Percentiles rank a stretch among this genome's conserved stretches.
Conservation (phyloP, 1,140 invertebrate species). For the Drosophila pachea region DNA sequence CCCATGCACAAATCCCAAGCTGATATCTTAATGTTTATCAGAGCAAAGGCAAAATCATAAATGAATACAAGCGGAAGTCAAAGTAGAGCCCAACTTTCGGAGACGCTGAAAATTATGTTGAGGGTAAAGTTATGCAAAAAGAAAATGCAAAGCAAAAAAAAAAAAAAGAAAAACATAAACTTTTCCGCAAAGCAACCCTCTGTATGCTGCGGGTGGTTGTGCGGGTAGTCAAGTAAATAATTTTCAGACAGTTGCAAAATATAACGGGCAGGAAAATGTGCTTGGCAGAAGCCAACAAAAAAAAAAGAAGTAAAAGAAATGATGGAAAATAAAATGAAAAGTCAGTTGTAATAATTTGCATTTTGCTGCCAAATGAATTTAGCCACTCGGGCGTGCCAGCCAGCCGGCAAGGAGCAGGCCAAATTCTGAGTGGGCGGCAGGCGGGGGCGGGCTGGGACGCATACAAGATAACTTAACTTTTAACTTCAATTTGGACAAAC, state of each 20-base stretch:
- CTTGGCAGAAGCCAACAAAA: neutral
- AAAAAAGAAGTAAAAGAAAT: conserved; percentile 25
- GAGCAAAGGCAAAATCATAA: conserved; percentile 68
- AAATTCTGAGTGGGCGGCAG: conserved; percentile 4
- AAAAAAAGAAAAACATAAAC: conserved; percentile 17
- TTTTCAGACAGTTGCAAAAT: conserved; percentile 47
- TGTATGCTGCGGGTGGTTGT: neutral
- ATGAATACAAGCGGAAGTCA: conserved; percentile 63
- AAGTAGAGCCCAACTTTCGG: conserved; percentile 26
- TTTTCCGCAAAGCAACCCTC: conserved; percentile 4
- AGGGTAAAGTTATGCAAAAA: conserved; percentile 57
- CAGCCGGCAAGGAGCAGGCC: conserved; percentile 2
- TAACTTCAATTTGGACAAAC: conserved; percentile 61
- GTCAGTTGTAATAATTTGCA: conserved; percentile 77
- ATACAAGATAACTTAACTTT: conserved; percentile 64
- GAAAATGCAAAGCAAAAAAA: conserved; percentile 25
- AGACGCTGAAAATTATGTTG: conserved; percentile 38
- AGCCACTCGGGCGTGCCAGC: conserved; percentile 59
- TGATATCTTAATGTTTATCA: conserved; percentile 59
- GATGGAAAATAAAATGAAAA: conserved; percentile 57
- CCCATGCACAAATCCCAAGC: conserved; percentile 37
- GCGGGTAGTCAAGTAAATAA: conserved; percentile 63
- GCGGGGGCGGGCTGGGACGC: too few relatives aligned
- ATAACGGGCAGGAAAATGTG: neutral
- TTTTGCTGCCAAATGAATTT: conserved; percentile 75